Base-by-base conservation (phyloP, 1,140 invertebrate species). In the Papilio dardanus region DNA sequence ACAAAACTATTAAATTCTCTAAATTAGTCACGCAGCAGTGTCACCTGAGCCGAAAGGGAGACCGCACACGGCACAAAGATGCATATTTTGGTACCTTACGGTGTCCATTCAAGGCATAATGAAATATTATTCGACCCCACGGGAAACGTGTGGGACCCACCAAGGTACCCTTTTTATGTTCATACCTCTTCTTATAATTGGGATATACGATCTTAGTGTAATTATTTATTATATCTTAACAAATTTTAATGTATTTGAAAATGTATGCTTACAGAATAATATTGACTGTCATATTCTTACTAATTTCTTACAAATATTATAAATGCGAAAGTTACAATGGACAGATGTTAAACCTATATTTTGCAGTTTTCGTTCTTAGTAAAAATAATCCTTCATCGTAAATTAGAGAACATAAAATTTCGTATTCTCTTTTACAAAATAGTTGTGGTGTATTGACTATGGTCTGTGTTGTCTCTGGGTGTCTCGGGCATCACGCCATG, bases 121-220 rank as follows among this genome's bases (percentile, higher is more conserved):
- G 84, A 91, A 88, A 88, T 90, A 89, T 90, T 90, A 84, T 86
- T 79, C 84, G 78, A 92, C 90, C 88, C 85, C 84, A 88, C 88
- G 85, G 83, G 85, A 62, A 85, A 81, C 71, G 74, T 74, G 54
- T 74, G 76, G 81, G 83, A 84, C 80, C 79, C 77, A 82, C 78
- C 82, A 77, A 78, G 78, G 79, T 81, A 86, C 76, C 78, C 78
- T 81, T 89, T 88, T 88, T 87, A 86, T 86, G 77, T 81, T 77
- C 84, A 83, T 85, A 77, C 77, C 69, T 85, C 81, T 81, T 78
- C 78, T 86, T 85, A 84, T 89, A 86, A 88, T 88, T 88, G 79
- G 84, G 83, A 88, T 85, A 85, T 86, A 86, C 75, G 82, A 84
- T 79, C 77, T 82, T 83, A 79, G 78, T 82, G 78, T 84, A 86